Base-by-base conservation (phyloP, 2,888 invertebrate genomes). In the Agrochola macilenta region DNA sequence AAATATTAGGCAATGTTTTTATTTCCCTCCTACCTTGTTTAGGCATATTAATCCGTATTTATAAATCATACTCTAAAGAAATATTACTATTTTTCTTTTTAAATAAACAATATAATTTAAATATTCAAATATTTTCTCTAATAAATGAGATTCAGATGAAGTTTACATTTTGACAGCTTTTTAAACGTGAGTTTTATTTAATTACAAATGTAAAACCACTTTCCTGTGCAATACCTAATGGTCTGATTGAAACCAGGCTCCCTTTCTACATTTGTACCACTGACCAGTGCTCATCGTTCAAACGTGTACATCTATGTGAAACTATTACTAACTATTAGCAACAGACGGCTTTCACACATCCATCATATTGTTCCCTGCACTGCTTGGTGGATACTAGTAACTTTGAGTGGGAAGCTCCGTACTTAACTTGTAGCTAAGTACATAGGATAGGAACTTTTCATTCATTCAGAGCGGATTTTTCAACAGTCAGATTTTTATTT, bases 291-390 rank as follows among this genome's bases (percentile, higher is more conserved):
- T 35, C 39, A 60, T 52, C 35, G 12, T 23, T 61, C 30, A 64
- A 35, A 46, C 30, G 0, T 20, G 39, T 49, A 17, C 39, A 30
- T 60, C 58, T 43, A 76, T 30, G 30, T 14, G 49, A 70, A 76
- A 70, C 80, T 49, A 79, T 46, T 23, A 39, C 2, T 35, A 52
- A 39, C 30, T n/a, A 79, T 35, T 35, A 79, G 46, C 9, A 26
- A 26, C 68, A 54, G 79, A 69, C 70, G 35, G 11, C 54, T 76
- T 79, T 79, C 76, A 20, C 23, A 2, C n/a, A 76, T 76, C 69
- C 8, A 79, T 79, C 79, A 54, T 54, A 30, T 14, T 35, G 57
- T 35, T 74, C 12, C 30, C 0, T 1, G 7, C 17, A 68, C 23
- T 17, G 26, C 17, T 26, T 57, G 57, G 79, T 46, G 17, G 17